Conservation (phyloP, 2,888 invertebrate genomes). For the Sepiola atlantica region DNA sequence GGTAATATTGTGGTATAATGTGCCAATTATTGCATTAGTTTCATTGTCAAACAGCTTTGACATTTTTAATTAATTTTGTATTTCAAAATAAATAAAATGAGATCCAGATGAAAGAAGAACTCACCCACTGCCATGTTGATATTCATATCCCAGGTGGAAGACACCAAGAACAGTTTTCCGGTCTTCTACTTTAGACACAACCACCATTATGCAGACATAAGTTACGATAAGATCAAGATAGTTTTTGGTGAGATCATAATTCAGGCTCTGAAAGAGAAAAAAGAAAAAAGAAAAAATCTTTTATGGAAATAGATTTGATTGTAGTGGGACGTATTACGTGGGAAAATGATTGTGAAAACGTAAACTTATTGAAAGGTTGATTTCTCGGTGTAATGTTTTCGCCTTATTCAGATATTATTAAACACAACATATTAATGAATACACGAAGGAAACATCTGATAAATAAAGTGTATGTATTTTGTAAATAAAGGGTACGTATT, state of each 20-base stretch:
- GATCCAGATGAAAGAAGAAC: constrained; percentile 53
- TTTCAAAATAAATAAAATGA: background rate
- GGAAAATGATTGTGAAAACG: background rate
- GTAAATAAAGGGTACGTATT: too few species aligned
- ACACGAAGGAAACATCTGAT: too few species aligned
- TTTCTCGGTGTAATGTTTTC: background rate
- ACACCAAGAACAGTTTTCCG: constrained; percentile 96
- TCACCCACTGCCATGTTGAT: constrained; percentile 83
- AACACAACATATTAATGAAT: too few species aligned
- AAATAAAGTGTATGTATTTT: too few species aligned
- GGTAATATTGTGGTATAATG: background rate
- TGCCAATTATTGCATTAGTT: background rate
- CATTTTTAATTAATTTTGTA: background rate
- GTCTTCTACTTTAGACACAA: constrained; percentile 98
- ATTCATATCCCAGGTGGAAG: constrained; percentile 98
- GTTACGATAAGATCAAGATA: constrained; percentile 96
- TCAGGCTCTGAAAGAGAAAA: constrained; percentile 80
- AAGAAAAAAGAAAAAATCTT: background rate
- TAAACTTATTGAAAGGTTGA: background rate
- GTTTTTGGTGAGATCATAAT: constrained; percentile 95
- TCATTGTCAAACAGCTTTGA: background rate
- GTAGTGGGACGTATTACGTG: too few species aligned
- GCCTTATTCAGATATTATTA: too few species aligned
- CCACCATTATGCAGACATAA: constrained; percentile 95
- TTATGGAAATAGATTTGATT: background rate